Percentiles rank a stretch among this genome's conserved stretches.
These are phyloP conservation scores for Corella eumyota DNA, from an alignment of 23 tunicate genomes.

Conservation along the genomic window DNA sequence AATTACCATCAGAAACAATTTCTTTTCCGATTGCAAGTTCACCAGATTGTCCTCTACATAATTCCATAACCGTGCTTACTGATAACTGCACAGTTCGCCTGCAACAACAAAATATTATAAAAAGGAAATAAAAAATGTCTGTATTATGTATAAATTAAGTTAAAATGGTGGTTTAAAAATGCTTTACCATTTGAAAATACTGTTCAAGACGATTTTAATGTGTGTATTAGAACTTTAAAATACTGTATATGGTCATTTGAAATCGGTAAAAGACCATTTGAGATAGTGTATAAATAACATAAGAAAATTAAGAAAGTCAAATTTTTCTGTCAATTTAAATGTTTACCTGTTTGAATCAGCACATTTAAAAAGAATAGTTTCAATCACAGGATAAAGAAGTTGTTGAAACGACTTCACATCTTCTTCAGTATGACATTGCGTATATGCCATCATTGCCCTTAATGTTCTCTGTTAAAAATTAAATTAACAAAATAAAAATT, in stretches of 20 bases:
- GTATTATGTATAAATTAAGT: not conserved
- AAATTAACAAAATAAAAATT: not conserved
- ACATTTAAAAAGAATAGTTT: conserved; percentile 74
- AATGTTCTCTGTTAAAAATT: conserved; percentile 46
- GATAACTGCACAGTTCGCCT: conserved; percentile 86
- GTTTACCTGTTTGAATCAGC: conserved; percentile 71
- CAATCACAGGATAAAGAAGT: conserved; percentile 72
- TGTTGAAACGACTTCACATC: conserved; percentile 57
- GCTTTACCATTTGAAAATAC: not conserved
- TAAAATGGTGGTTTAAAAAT: not conserved
- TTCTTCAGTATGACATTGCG: conserved; percentile 55
- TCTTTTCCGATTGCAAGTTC: conserved; percentile 89
- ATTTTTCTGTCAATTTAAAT: not conserved
- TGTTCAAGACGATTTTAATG: not conserved
- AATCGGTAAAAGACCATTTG: not conserved
- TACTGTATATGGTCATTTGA: not conserved
- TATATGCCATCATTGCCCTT: conserved; percentile 86
- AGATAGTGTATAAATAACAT: not conserved
- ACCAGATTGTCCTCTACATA: conserved; percentile 87
- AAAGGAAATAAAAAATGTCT: not conserved
- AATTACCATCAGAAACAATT: conserved; percentile 46
- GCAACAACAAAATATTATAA: conserved; percentile 4
- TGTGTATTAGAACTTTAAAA: not conserved
- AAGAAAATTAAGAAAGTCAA: not conserved
- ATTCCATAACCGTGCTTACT: conserved; percentile 85